Percentiles rank a stretch among this genome's conserved stretches.
Conservation (phyloP, 2,797 vertebrate genomes). For the Pantherophis alleghaniensis region DNA sequence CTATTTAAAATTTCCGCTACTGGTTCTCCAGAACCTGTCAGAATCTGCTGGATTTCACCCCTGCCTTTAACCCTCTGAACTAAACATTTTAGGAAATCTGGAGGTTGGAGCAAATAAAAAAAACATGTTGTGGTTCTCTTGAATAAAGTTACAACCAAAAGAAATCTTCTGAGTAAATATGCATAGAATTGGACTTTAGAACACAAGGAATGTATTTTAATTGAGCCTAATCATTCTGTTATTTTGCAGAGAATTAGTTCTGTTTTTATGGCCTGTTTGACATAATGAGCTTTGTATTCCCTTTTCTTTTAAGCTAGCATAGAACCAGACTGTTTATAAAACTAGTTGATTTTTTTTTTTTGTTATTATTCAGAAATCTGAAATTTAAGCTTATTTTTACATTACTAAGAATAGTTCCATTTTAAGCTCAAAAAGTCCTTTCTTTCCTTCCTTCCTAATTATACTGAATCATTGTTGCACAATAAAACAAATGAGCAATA, state of each 20-base stretch:
- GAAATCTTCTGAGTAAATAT: not conserved
- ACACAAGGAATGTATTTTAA: not conserved
- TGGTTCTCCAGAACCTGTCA: too few species aligned
- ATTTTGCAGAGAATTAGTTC: not conserved
- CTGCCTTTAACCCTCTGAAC: not conserved
- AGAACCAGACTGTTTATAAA: not conserved
- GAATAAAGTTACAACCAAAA: not conserved
- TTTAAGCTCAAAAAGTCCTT: not conserved
- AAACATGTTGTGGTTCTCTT: not conserved
- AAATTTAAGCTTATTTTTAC: not conserved
- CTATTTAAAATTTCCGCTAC: too few species aligned
- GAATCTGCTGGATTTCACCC: too few species aligned
- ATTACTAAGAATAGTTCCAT: not conserved
- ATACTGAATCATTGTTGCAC: not conserved
- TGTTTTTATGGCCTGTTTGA: not conserved
- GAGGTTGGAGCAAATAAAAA: not conserved
- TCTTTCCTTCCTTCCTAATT: not conserved
- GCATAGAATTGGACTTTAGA: not conserved
- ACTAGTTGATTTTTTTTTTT: not conserved
- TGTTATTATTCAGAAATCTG: not conserved
- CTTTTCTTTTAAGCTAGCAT: not conserved
- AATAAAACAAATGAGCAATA: not conserved
- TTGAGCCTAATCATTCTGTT: not conserved
- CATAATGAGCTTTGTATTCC: not conserved
- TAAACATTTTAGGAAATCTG: not conserved